These are phyloP conservation scores for Xestia rhomboidea DNA, from an alignment of 2,888 invertebrate species.

Conservation along the genomic window DNA sequence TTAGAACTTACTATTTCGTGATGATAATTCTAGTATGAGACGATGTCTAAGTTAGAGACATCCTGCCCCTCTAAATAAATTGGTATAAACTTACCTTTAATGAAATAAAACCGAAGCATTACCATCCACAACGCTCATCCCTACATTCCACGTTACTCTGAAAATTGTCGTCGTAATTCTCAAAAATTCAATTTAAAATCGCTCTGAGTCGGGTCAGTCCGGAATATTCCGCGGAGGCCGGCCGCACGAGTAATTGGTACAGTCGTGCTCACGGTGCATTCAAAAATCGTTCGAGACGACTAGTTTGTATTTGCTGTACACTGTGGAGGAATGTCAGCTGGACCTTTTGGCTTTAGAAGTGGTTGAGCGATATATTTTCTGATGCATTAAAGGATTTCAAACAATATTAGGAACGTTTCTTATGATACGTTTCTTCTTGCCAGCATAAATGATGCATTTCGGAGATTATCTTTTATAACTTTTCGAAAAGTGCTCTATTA, in stretches of 20 bases:
- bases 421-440: background rate
- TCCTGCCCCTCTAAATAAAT: too few relatives aligned
- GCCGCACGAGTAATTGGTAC: conserved; percentile 82
- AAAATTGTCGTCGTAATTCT: conserved; percentile 82
- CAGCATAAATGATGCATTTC: background rate
- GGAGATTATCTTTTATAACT: background rate
- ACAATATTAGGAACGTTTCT: background rate
- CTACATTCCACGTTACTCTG: conserved; percentile 68
- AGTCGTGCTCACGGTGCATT: conserved; percentile 79
- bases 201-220: conserved; percentile 76
- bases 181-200: conserved; percentile 85
- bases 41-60: too few relatives aligned
- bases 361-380: background rate
- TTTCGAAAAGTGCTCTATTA: background rate
- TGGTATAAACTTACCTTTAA: too few relatives aligned
- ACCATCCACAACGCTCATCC: conserved; percentile 47
- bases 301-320: conserved; percentile 50
- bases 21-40: background rate
- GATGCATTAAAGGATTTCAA: background rate
- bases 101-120: conserved; percentile 13
- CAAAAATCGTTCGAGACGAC: conserved; percentile 74
- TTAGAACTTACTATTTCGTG: background rate
- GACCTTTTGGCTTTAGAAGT: conserved; percentile 20
- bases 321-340: conserved; percentile 14
- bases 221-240: conserved; percentile 72